Base-by-base conservation (phyloP, 2,797 vertebrate genomes). In the Pseudomugil tenellus region DNA sequence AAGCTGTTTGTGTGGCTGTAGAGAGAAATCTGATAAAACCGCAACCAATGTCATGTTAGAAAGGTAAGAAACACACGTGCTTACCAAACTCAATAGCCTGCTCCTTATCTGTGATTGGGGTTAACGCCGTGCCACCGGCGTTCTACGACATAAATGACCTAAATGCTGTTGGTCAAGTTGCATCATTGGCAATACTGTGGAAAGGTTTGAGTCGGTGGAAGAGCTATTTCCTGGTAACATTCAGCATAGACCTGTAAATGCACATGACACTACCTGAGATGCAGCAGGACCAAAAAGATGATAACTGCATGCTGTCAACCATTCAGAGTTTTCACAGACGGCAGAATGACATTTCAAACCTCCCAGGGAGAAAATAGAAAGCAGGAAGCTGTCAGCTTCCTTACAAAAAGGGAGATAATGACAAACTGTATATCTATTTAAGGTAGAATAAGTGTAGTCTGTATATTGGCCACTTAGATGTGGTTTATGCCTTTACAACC, bases 231-330 rank as follows among this genome's bases (percentile, higher is more conserved):
- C 75, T 75, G 59, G 52, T 48, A 65, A 48, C 56, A 54, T 21
- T 26, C 41, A 34, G 28, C 6, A 2, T 52, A 58, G 55, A 37
- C 14, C 52, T 60, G 17, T 21, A 31, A 62, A 26, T 2, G 5
- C 12, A 3, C 1, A 34, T 31, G n/a, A 12, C 32, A 19, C 43
- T n/a, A 66, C 28, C 58, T 43, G 41, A 53, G 51, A 63, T 48
- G 58, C 57, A 48, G 51, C 34, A 53, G 43, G 39, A 55, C 41
- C 13, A 76, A 68, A 74, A 43, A 46, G 65, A 55, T 32, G 49
- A 37, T 61, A 77, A 70, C 32, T 58, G 52, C 35, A 41, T 55
- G 48, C 53, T 72, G 68, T 32, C 76, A 77, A 37, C 29, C 54
- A 63, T 31, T 43, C 39, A 39, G 17, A n/a, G n/a, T n/a, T 23